phyloP scores from a whole-genome alignment of 2,797 vertebrate genomes.

The Sebastes kiyomatsui region DNA sequence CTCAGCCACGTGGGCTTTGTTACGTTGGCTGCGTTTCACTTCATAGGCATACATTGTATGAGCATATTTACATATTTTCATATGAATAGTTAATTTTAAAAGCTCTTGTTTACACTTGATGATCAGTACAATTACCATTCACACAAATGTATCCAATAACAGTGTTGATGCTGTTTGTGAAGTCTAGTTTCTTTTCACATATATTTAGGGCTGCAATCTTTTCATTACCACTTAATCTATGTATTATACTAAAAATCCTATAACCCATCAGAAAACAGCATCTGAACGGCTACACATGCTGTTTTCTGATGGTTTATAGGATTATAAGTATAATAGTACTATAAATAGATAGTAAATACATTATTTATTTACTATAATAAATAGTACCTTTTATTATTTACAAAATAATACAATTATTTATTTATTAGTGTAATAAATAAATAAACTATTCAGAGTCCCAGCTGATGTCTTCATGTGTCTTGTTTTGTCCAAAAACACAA shows the following conservation, averaged over 20 bases:
- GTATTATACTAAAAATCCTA: not conserved
- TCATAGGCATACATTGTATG: not conserved
- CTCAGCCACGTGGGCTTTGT: not conserved
- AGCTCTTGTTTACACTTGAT: not conserved
- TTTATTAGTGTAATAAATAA: too few species aligned
- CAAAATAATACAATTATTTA: too few species aligned
- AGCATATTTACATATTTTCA: not conserved
- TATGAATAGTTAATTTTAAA: not conserved
- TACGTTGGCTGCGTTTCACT: not conserved
- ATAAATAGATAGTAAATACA: too few species aligned
- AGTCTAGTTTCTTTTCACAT: not conserved
- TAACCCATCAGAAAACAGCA: not conserved
- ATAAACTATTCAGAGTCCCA: too few species aligned
- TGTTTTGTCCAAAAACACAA: not conserved
- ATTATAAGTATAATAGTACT: too few species aligned
- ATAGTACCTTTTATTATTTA: too few species aligned
- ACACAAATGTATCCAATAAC: not conserved
- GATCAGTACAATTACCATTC: not conserved
- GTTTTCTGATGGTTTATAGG: too few species aligned
- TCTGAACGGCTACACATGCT: not conserved
- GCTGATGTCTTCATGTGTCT: not conserved
- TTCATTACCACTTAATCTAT: not conserved
- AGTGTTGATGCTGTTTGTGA: not conserved
- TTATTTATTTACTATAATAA: too few species aligned
- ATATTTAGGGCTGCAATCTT: not conserved